A percentile compares a stretch with the other conserved stretches of the same genome.
Evolutionary conservation across 92 coral and sea anemone species (phyloP).

Genomic region (Pocillopora grandis): DNA sequence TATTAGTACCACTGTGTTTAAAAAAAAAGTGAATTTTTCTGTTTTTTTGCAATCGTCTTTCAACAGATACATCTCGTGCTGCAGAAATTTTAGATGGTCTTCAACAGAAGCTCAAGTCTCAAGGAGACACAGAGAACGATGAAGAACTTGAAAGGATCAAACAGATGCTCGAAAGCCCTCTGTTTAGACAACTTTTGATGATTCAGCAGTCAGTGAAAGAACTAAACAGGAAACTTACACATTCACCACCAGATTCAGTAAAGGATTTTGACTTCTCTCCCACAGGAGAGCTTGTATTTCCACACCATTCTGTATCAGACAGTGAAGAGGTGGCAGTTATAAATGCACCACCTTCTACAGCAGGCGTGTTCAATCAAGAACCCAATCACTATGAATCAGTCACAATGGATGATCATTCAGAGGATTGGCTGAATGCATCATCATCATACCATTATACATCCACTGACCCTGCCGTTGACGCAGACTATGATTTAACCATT

Average conservation of each 20-base stretch:
- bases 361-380: conserved; percentile 52
- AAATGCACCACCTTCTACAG: conserved; percentile 43
- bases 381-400: conserved; percentile 2
- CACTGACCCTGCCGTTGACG: conserved; percentile 38
- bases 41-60: no score
- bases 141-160: conserved; percentile 87
- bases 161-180: conserved; percentile 90
- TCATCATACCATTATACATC: not conserved
- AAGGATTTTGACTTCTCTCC: conserved; percentile 93
- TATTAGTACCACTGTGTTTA: no score
- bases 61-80: conserved; percentile 79
- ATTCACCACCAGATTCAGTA: conserved; percentile 59
- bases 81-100: conserved; percentile 85
- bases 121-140: conserved; percentile 75
- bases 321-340: conserved; percentile 9
- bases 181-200: conserved; percentile 81
- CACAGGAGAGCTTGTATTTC: conserved; percentile 87
- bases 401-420: not conserved
- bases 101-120: conserved; percentile 76
- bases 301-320: conserved; percentile 45
- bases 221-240: conserved; percentile 68
- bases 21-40: not conserved
- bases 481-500: conserved; percentile 40
- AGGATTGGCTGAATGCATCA: conserved; percentile 2
- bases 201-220: conserved; percentile 89